Base-by-base conservation (phyloP, 2,888 invertebrate species). In the Diloba caeruleocephala region DNA sequence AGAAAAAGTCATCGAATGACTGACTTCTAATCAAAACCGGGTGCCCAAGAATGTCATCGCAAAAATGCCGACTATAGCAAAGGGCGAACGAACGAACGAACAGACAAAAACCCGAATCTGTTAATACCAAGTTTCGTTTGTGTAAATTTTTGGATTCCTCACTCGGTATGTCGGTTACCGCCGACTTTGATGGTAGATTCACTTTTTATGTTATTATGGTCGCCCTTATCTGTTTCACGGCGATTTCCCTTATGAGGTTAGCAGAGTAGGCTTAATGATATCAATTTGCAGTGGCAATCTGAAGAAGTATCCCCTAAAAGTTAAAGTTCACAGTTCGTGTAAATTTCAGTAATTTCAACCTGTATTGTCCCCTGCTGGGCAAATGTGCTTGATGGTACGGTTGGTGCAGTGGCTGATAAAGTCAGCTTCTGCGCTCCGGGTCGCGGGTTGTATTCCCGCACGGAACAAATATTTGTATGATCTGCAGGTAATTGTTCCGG, bases 91-190 rank as follows among this genome's bases (percentile, higher is more conserved):
- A 63, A 74, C 65, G 54, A 62, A 63, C 73, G 72, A 76, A 78
- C 78, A 34, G 70, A 84, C 87, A 91, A 91, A 91, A 91, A 91
- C 81, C 80, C 56, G 83, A 78, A 87, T 88, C 81, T 79, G 81
- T 87, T 88, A 84, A 92, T 92, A 90, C 79, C 78, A 87, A 88
- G 77, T 78, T 79, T 53, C 78, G 85, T 79, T 88, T 90, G 90
- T 90, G 90, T 91, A 90, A 89, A 92, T 90, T 90, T 91, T 85
- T 68, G 79, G 73, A 88, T 88, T 88, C 89, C 81, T 66, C 54
- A 52, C 67, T 56, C 59, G 68, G 78, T 65, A 74, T 70, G 61
- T 49, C 67, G 72, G 68, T 74, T 45, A n/a, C n/a, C n/a, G 50
- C 52, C 51, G 68, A 51, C 66, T 71, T 72, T 72, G 65, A 69